Percentiles rank a stretch among this genome's conserved stretches.
Conservation (phyloP, 1,140 invertebrate genomes). For the Camponotus pennsylvanicus region DNA sequence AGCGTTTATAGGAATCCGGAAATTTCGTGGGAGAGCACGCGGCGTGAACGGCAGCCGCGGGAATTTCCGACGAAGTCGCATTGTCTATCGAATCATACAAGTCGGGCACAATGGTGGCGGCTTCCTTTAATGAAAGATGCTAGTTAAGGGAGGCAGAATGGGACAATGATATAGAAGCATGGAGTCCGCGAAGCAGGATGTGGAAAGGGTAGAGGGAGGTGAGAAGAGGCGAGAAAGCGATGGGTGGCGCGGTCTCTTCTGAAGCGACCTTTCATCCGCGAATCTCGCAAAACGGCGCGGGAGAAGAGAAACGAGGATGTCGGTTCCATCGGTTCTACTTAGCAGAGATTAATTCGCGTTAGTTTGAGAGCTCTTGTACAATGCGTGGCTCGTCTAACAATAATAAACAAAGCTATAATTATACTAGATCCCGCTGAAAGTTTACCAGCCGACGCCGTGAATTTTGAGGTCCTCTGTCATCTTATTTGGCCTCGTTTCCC, state of each 20-base stretch:
- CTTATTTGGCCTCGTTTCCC: conserved; percentile 9
- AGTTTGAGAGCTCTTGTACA: conserved; percentile 75
- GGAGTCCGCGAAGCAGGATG: conserved; percentile 28
- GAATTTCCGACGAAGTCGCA: conserved; percentile 72
- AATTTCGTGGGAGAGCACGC: conserved; percentile 43
- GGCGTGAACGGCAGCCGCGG: conserved; percentile 62
- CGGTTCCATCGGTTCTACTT: conserved; percentile 75
- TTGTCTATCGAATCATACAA: conserved; percentile 70
- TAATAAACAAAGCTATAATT: conserved; percentile 84
- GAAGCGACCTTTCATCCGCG: conserved; percentile 64
- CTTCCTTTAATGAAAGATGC: conserved; percentile 79
- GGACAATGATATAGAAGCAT: conserved; percentile 57
- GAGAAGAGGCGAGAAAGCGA: conserved; percentile 36
- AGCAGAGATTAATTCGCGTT: conserved; percentile 83
- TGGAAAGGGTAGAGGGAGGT: background rate
- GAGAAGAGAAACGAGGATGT: conserved; percentile 61
- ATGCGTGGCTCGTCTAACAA: conserved; percentile 74
- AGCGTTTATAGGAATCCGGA: conserved; percentile 59
- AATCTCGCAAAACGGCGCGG: conserved; percentile 60
- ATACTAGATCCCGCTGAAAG: conserved; percentile 58
- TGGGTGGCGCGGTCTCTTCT: conserved; percentile 33
- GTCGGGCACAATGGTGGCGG: conserved; percentile 77
- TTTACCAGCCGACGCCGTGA: conserved; percentile 45
- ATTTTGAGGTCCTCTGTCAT: conserved; percentile 46
- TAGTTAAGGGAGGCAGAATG: conserved; percentile 73